Evolutionary conservation across 2,113 vertebrate genomes (phyloP).

Genomic region (Cyrtonyx montezumae): DNA sequence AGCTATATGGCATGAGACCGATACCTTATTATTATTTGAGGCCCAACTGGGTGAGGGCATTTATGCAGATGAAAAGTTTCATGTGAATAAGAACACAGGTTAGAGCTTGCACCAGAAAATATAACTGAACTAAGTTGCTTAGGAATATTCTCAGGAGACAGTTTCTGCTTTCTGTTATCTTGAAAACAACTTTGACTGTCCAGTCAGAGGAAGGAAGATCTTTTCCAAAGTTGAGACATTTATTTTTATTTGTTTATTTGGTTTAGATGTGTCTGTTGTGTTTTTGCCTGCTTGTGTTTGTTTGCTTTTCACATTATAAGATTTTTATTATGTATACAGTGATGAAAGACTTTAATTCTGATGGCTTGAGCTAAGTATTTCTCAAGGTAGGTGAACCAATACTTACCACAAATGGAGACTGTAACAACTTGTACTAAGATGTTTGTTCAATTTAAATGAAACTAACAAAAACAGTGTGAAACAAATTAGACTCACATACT

Average conservation of each 20-base stretch:
- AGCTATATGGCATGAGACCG: neutral
- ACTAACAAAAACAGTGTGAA: neutral
- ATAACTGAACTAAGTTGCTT: neutral
- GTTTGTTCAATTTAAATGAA: neutral
- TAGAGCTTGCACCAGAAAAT: neutral
- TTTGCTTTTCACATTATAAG: neutral
- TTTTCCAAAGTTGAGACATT: neutral
- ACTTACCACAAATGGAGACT: neutral
- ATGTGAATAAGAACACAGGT: neutral
- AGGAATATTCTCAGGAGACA: neutral
- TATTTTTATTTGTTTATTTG: neutral
- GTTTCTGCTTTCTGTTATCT: neutral
- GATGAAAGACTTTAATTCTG: neutral
- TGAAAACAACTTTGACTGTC: neutral
- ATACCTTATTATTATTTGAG: neutral
- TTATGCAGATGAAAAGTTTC: neutral
- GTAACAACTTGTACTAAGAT: neutral
- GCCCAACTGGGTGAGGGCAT: neutral
- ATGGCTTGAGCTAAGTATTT: neutral
- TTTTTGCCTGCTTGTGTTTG: neutral
- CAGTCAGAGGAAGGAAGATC: neutral
- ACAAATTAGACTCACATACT: accelerated
- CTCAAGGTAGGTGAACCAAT: neutral
- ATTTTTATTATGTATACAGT: neutral
- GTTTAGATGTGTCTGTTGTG: neutral